phyloP scores from a whole-genome alignment of 1,140 invertebrate species.

The Episyrphus balteatus region DNA sequence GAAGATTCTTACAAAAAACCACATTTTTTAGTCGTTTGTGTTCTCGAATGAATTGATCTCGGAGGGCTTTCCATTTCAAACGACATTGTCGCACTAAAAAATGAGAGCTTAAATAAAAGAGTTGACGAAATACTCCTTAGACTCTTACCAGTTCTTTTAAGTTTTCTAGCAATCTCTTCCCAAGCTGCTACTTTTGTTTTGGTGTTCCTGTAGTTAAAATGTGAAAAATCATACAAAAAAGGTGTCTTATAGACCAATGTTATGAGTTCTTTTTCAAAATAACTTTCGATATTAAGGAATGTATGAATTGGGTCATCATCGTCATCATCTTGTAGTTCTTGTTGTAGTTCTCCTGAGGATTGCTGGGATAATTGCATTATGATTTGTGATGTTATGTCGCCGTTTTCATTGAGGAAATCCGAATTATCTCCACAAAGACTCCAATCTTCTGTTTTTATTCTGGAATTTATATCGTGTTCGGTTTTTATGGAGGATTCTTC shows the following conservation, averaged over 20 bases:
- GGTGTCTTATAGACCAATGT: constrained; percentile 27
- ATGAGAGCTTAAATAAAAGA: neutral
- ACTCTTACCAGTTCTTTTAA: constrained; percentile 26
- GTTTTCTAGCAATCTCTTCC: constrained; percentile 31
- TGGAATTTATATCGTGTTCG: too few relatives aligned
- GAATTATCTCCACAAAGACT: constrained; percentile 1
- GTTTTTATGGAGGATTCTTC: too few relatives aligned
- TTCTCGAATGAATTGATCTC: constrained; percentile 34
- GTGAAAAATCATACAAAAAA: constrained; percentile 28
- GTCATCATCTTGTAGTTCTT: constrained; percentile 18
- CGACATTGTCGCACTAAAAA: constrained; percentile 27
- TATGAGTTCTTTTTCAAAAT: constrained; percentile 32
- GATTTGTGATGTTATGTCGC: constrained; percentile 1
- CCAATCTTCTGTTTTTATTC: too few relatives aligned
- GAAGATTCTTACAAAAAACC: constrained; percentile 14
- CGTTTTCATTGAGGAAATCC: constrained; percentile 15
- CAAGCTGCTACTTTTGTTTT: constrained; percentile 27
- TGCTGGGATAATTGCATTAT: constrained; percentile 1
- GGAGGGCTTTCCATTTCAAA: constrained; percentile 29
- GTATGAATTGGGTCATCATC: constrained; percentile 33
- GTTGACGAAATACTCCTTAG: neutral
- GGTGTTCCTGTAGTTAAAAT: constrained; percentile 31
- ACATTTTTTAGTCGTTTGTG: constrained; percentile 28
- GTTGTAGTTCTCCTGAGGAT: neutral
- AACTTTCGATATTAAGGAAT: constrained; percentile 31